Conservation (phyloP, 2,888 invertebrate species). For the Lymantria monacha region DNA sequence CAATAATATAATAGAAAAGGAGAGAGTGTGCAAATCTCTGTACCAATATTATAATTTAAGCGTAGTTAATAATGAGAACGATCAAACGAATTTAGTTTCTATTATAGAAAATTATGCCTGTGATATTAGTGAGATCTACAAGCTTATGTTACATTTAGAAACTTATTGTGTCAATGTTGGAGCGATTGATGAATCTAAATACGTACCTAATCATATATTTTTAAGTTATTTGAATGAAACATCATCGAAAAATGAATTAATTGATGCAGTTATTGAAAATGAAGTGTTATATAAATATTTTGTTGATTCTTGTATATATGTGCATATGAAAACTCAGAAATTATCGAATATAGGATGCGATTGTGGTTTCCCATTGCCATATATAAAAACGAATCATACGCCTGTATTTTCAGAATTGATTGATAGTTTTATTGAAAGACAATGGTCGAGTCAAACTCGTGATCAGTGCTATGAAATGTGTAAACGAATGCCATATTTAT, state of each 20-base stretch:
- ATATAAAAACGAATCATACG: slow-evolving; percentile 58
- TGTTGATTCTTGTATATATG: slow-evolving; percentile 81
- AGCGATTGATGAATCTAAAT: slow-evolving; percentile 64
- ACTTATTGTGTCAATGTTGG: slow-evolving; percentile 67
- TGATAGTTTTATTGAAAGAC: slow-evolving; percentile 78
- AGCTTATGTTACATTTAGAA: slow-evolving; percentile 64
- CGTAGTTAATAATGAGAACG: slow-evolving; percentile 63
- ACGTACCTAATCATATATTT: slow-evolving; percentile 66
- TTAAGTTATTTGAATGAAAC: slow-evolving; percentile 63
- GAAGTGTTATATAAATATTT: slow-evolving; percentile 76
- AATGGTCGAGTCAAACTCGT: slow-evolving; percentile 64
- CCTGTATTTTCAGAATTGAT: slow-evolving; percentile 81
- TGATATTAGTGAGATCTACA: slow-evolving; percentile 72
- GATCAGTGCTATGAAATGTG: slow-evolving; percentile 78
- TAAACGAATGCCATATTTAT: slow-evolving; percentile 84
- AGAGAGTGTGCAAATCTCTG: slow-evolving; percentile 61
- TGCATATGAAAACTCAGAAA: slow-evolving; percentile 71
- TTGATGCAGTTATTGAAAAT: slow-evolving; percentile 61
- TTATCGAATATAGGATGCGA: slow-evolving; percentile 73
- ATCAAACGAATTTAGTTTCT: slow-evolving; percentile 68
- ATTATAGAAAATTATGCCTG: slow-evolving; percentile 66
- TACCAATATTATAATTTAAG: slow-evolving; percentile 75
- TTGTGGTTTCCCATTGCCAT: slow-evolving; percentile 84
- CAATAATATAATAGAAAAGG: slow-evolving; percentile 53
- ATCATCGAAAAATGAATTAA: slow-evolving; percentile 44